Conservation (phyloP, 2,888 invertebrate genomes). For the Aquatica leii region DNA sequence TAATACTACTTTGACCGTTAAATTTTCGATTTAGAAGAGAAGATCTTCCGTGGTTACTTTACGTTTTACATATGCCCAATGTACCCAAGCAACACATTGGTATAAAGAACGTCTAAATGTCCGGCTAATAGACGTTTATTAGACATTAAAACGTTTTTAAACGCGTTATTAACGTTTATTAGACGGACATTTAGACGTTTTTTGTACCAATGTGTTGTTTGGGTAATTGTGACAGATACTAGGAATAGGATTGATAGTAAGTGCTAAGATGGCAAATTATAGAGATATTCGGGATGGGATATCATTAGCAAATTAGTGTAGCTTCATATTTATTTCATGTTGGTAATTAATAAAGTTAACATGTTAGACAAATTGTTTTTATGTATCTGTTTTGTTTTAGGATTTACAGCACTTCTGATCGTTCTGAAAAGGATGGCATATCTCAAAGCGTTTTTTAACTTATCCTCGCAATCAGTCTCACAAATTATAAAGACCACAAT, state of each 20-base stretch:
- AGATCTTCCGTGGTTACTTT: constrained; percentile 6
- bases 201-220: too few relatives aligned
- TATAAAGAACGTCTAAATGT: too few relatives aligned
- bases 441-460: neutral
- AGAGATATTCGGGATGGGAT: too few relatives aligned
- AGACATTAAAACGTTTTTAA: too few relatives aligned
- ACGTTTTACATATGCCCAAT: neutral
- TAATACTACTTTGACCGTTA: neutral
- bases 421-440: too few relatives aligned
- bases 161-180: too few relatives aligned
- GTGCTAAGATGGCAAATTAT: neutral
- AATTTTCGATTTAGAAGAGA: constrained; percentile 10
- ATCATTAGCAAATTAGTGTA: neutral
- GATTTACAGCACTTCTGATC: too few relatives aligned
- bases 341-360: neutral
- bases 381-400: neutral
- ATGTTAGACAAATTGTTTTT: neutral
- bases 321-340: neutral
- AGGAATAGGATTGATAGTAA: constrained; percentile 5
- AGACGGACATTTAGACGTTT: too few relatives aligned
- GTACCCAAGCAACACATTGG: too few relatives aligned
- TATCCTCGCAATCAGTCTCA: neutral
- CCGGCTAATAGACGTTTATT: too few relatives aligned
- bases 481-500: neutral
- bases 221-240: neutral